Conservation (phyloP, 2,888 invertebrate genomes). For the Aplocera efformata region DNA sequence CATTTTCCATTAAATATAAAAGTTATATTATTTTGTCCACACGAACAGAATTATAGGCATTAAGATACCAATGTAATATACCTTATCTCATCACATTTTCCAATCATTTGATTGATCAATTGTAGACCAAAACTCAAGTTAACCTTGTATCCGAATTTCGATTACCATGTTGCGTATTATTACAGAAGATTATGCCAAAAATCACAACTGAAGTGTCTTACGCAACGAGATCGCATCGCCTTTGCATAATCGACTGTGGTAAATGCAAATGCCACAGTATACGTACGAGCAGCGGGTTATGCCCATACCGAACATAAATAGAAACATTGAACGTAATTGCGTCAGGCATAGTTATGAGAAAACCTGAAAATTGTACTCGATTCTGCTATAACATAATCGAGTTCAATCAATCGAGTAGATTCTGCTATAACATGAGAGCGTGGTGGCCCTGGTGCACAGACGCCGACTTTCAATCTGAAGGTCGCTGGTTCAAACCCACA, state of each 20-base stretch:
- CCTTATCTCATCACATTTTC: no score
- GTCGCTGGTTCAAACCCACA: no score
- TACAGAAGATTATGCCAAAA: constrained; percentile 15
- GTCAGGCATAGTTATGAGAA: constrained; percentile 9
- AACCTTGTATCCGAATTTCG: constrained; percentile 6
- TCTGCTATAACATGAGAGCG: no score
- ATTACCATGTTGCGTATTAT: constrained; percentile 8
- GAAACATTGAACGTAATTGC: constrained; percentile 3
- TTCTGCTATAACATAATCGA: no score
- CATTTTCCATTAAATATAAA: no score
- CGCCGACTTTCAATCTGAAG: no score
- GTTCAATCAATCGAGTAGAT: no score
- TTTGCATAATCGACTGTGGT: constrained; percentile 22
- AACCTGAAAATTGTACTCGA: constrained; percentile 7
- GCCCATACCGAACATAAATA: background rate
- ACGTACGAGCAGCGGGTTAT: background rate
- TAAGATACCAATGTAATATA: no score
- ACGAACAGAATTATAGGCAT: no score
- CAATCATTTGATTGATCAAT: no score
- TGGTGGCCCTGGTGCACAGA: no score
- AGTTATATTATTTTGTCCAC: no score
- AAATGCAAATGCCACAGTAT: constrained; percentile 6
- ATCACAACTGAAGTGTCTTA: constrained; percentile 2
- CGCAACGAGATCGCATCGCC: constrained; percentile 13
- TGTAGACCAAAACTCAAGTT: background rate